phyloP scores from a whole-genome alignment of 2,888 invertebrate genomes.

The Ecliptopera silaceata region DNA sequence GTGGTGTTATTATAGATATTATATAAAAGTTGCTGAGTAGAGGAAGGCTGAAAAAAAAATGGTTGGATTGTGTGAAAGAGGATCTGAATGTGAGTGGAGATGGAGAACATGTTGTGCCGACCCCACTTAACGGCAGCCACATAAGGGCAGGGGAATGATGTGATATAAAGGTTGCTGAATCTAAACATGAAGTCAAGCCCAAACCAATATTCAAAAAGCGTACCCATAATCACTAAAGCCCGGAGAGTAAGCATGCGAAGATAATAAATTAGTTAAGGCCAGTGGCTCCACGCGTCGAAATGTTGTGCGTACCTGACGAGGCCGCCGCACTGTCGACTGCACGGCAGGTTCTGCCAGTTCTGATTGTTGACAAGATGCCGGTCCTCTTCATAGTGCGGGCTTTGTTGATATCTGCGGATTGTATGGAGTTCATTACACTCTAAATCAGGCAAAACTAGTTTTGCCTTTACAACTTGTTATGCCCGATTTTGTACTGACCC shows the following conservation, averaged over 20 bases:
- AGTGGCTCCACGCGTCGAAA: constrained; percentile 53
- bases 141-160: too few species aligned
- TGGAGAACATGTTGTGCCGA: too few species aligned
- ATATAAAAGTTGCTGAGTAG: too few species aligned
- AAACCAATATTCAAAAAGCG: constrained; percentile 31
- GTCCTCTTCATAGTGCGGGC: constrained; percentile 34
- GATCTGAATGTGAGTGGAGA: too few species aligned
- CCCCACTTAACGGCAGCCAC: too few species aligned
- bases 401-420: constrained; percentile 26
- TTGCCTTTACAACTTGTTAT: too few species aligned
- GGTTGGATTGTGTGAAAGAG: too few species aligned
- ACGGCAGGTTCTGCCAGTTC: constrained; percentile 27
- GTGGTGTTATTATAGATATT: neutral
- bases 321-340: constrained; percentile 22
- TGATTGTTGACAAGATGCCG: constrained; percentile 28
- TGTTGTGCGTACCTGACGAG: constrained; percentile 72
- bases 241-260: constrained; percentile 58
- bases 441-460: too few species aligned
- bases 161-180: too few species aligned
- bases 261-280: constrained; percentile 60
- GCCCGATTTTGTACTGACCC: too few species aligned
- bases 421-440: neutral
- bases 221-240: constrained; percentile 61
- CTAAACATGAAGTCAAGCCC: neutral
- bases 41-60: too few species aligned